These are phyloP conservation scores for Eupithecia subumbrata DNA, from an alignment of 2,888 invertebrate genomes.

Conservation along the genomic window DNA sequence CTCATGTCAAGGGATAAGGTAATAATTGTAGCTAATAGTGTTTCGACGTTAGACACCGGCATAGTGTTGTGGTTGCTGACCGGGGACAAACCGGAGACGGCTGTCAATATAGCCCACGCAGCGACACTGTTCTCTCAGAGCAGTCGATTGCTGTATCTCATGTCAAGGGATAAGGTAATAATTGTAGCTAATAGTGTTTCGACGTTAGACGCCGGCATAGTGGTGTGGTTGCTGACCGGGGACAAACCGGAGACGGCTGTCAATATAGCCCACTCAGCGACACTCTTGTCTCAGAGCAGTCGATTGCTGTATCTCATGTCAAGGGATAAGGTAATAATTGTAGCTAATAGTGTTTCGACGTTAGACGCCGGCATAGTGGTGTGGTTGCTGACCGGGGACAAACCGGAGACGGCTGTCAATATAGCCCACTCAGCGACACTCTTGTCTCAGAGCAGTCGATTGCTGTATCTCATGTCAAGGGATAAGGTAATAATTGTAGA, in stretches of 20 bases:
- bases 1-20: constrained; percentile 91
- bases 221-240: constrained; percentile 95
- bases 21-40: not conserved
- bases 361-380: constrained; percentile 91
- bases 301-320: constrained; percentile 91
- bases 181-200: not conserved
- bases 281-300: constrained; percentile 92
- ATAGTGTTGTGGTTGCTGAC: constrained; percentile 95
- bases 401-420: constrained; percentile 98
- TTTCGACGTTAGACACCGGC: constrained; percentile 86
- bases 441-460: constrained; percentile 91
- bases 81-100: constrained; percentile 98
- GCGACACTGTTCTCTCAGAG: constrained; percentile 92
- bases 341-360: not conserved
- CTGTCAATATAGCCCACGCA: constrained; percentile 97
- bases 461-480: constrained; percentile 90
- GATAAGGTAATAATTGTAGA: constrained; percentile 82
- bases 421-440: constrained; percentile 96
- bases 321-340: constrained; percentile 84
- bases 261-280: constrained; percentile 97
- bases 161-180: constrained; percentile 88
- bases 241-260: constrained; percentile 99
- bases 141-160: constrained; percentile 91
- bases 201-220: constrained; percentile 89
- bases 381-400: constrained; percentile 97